Base-by-base conservation (phyloP, 2,113 vertebrate species). In the Thalassoma bifasciatum region DNA sequence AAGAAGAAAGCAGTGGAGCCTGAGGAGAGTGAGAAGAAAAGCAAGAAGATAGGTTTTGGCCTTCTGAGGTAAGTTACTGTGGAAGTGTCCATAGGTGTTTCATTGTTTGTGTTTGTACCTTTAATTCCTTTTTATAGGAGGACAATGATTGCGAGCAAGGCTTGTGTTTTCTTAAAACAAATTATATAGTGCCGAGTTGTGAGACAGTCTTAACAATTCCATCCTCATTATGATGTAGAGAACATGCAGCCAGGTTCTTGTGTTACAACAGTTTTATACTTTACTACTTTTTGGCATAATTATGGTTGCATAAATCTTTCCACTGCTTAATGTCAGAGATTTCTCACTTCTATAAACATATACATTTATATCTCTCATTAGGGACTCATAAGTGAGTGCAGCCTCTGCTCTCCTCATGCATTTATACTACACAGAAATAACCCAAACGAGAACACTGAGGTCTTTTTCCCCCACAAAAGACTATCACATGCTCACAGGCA, bases 31-130 rank as follows among this genome's bases (percentile, higher is more conserved):
- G 96, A 97, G 64, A 97, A 95, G 89, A 98, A 96, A 92, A 94
- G 91, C 22, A 97, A 97, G 91, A 98, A 95, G 91, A 97, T 95
- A 57, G 95, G 96, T 14, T 96, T 99, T 14, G 95, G 94, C 8
- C 95, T 97, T 86, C 90, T 98, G 79, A 97, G 98, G 97, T 97
- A 71, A 75, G 87, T 64, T 5, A 34, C 34, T 19, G 46, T 64
- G 56, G 23, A 37, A 38, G 21, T 47, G 42, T 67, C 21, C 22
- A 17, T 58, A 49, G 59, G 37, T 66, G 46, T 46, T 4, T 34
- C n/a, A 49, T 23, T 37, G 38, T 53, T 10, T 46, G 10, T 62
- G n/a, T 34, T 3, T 23, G 17, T 6, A 30, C 6, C 6, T 30
- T 30, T 30, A 30, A 30, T 30, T 30, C 6, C 30, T 30, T 30